Base-by-base conservation (phyloP, 2,797 vertebrate species). In the Clamator glandarius region DNA sequence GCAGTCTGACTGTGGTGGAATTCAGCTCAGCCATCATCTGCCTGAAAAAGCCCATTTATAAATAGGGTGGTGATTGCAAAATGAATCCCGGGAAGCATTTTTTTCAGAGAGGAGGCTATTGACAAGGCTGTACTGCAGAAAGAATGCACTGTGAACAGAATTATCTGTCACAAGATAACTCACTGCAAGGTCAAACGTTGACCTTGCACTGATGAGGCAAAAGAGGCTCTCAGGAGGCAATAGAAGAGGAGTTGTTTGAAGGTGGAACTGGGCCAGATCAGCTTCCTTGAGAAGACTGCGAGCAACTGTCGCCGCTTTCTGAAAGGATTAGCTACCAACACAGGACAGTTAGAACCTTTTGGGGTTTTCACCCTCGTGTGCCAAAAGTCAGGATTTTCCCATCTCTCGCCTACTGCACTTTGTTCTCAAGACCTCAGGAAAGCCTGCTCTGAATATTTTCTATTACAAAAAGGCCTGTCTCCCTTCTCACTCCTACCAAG, bases 151-250 rank as follows among this genome's bases (percentile, higher is more conserved):
- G 73, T 79, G 76, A 90, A 74, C 82, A 93, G 83, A 93, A 91
- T 92, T 94, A 92, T 90, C 79, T 67, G 73, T 76, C 94, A 87
- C 66, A 89, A 94, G 89, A 86, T 83, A 90, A 95, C 89, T 94
- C 93, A 48, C 54, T 94, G 68, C 76, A 87, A 89, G 84, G 93
- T 95, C 89, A 91, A 84, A 88, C 35, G 1, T 16, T 87, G 91
- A 92, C 92, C 94, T 94, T 78, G 69, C 69, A 79, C 70, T 31
- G 9, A 84, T 70, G 78, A 94, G 81, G 93, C 89, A 91, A 85
- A 94, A 93, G 76, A 92, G 73, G 64, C 90, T 92, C 90, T 87
- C 9, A 63, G 91, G 46, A 92, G 54, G 89, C 83, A 84, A 90
- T 10, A 89, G 89, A 93, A 89, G 92, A 95, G 42, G 76, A 87